Evolutionary conservation across 2,888 invertebrate species (phyloP), one percentile per base, ranked within the genome.

Genomic region (Synergus laeviventris): DNA sequence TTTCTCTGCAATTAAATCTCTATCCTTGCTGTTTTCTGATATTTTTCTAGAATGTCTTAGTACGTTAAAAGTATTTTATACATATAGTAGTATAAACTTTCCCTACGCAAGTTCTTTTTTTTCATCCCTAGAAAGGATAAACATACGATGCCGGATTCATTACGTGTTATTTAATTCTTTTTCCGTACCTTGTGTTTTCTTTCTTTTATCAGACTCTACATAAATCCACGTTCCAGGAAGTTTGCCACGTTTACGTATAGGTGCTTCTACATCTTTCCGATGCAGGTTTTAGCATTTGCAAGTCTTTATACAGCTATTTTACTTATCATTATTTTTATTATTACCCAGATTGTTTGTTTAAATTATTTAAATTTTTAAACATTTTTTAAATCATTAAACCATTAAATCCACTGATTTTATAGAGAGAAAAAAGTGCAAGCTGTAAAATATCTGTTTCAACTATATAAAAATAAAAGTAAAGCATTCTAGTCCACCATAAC

Each of bases 131-230:
- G 8, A 61, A 62, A n/a, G 0, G 39, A 16, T 42, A 12, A 64
- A 75, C 76, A 77, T 74, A 59, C 59, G 38, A 38, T 62, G 18
- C 64, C 64, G 79, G 78, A 84, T 83, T 82, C 77, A 81, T 79
- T 79, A 76, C 62, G 74, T 79, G 76, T 74, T 77, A 78, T 74
- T 83, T 84, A 83, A 83, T 81, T 83, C 77, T 79, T 84, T 80
- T 82, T 80, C 74, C 77, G 76, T 79, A 79, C 77, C 76, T 77
- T 78, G 78, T 62, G 12, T 21, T 74, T 61, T 76, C 76, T 60
- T 74, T 54, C 39, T 61, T 76, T 76, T 73, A 38, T 70, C 45
- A 59, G 60, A 42, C 59, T 64, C 18, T 5, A 42, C 64, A 45
- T 42, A 45, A 66, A 24, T 16, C 9, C 5, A 42, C 16, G 42